Evolutionary conservation across 1,140 invertebrate genomes (phyloP).

Genomic region (Agrypnia vestita): DNA sequence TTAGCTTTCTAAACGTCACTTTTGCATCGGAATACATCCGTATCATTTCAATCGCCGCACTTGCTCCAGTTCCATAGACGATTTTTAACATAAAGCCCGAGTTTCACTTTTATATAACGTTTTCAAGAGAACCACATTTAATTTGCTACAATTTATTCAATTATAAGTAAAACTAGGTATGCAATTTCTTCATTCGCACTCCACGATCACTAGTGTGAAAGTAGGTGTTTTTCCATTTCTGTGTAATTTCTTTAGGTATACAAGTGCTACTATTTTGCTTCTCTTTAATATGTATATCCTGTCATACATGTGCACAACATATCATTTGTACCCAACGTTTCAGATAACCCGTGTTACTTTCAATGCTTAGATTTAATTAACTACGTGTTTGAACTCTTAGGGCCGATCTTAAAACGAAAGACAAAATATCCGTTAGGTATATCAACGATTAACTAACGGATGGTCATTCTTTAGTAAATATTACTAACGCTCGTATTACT

Average conservation of each 20-base stretch:
- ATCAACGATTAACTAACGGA: too few relatives aligned
- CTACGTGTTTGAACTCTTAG: too few relatives aligned
- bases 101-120: conserved; percentile 46
- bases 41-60: conserved; percentile 24
- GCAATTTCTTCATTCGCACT: conserved; percentile 9
- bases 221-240: not conserved
- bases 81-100: not conserved
- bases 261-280: too few relatives aligned
- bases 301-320: too few relatives aligned
- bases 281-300: not conserved
- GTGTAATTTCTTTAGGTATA: too few relatives aligned
- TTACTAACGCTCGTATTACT: too few relatives aligned
- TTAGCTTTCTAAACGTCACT: conserved; percentile 40
- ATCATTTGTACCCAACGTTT: too few relatives aligned
- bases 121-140: conserved; percentile 19
- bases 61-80: conserved; percentile 35
- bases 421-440: too few relatives aligned
- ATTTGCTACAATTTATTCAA: conserved; percentile 1
- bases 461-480: too few relatives aligned
- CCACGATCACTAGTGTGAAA: not conserved
- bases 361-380: too few relatives aligned
- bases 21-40: conserved; percentile 8
- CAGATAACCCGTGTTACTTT: too few relatives aligned
- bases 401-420: too few relatives aligned
- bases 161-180: conserved; percentile 7